Conservation (phyloP, 2,888 invertebrate species). For the Cephalotes varians region DNA sequence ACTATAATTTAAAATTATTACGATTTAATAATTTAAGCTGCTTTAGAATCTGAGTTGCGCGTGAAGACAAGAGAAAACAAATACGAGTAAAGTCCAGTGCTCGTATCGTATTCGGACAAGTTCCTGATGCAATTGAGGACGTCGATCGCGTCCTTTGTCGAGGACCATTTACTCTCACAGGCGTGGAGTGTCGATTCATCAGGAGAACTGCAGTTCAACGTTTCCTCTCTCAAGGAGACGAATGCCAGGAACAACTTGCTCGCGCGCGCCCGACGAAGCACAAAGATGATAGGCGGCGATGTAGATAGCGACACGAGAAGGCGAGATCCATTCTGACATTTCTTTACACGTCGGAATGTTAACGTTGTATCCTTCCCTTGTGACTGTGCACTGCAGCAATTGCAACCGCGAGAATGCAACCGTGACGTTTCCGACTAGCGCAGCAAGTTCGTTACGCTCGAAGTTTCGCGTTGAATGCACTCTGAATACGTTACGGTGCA, state of each 20-base stretch:
- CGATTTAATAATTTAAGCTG: constrained; percentile 2
- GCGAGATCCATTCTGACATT: constrained; percentile 19
- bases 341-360: constrained; percentile 13
- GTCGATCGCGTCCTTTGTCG: constrained; percentile 20
- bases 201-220: background rate
- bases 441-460: constrained; percentile 15
- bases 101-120: background rate
- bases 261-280: background rate
- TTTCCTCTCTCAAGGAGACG: constrained; percentile 35
- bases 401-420: constrained; percentile 10
- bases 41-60: background rate
- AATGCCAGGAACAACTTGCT: background rate
- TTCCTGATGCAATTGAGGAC: background rate
- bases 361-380: background rate
- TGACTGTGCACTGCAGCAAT: background rate
- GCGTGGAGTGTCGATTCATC: constrained; percentile 18
- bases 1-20: background rate
- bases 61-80: background rate
- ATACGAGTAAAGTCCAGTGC: constrained; percentile 2
- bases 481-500: background rate
- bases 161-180: background rate
- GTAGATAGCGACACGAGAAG: constrained; percentile 30
- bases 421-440: constrained; percentile 1
- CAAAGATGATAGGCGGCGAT: constrained; percentile 33
- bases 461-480: constrained; percentile 10